Percentiles rank a stretch among this genome's conserved stretches.
Conservation (phyloP, 2,113 vertebrate genomes). For the Melierax canorus region DNA sequence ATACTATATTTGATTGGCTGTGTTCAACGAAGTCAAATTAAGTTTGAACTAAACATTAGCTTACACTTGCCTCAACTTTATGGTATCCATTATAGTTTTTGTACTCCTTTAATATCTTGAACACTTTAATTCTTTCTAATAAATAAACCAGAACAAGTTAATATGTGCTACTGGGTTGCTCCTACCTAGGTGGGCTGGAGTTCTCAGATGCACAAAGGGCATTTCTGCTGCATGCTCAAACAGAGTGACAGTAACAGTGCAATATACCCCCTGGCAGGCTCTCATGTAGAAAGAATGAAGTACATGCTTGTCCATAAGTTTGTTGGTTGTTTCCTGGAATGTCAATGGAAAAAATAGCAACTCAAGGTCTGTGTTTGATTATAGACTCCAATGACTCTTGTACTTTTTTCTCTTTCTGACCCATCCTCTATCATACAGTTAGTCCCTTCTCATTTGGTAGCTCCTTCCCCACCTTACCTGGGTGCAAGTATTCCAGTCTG, state of each 20-base stretch:
- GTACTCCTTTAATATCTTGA: not conserved
- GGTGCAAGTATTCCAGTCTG: not conserved
- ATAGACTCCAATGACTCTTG: not conserved
- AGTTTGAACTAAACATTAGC: not conserved
- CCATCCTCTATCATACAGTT: not conserved
- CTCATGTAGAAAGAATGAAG: too few species aligned
- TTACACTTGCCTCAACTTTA: not conserved
- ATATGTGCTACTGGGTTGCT: too few species aligned
- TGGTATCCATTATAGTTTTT: not conserved
- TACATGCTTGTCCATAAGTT: too few species aligned
- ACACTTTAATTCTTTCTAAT: too few species aligned
- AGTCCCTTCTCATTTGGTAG: not conserved
- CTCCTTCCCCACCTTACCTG: not conserved
- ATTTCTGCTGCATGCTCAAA: too few species aligned
- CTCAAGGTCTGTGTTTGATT: not conserved
- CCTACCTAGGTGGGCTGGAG: too few species aligned
- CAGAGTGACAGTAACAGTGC: too few species aligned
- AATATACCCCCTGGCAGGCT: too few species aligned
- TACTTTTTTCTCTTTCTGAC: not conserved
- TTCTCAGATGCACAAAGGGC: too few species aligned
- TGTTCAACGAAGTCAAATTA: not conserved
- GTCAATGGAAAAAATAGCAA: not conserved
- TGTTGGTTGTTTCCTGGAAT: not conserved
- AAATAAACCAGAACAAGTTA: too few species aligned
- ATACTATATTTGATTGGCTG: not conserved